Base-by-base conservation (phyloP, 1,140 invertebrate species). In the Drosophila novamexicana region DNA sequence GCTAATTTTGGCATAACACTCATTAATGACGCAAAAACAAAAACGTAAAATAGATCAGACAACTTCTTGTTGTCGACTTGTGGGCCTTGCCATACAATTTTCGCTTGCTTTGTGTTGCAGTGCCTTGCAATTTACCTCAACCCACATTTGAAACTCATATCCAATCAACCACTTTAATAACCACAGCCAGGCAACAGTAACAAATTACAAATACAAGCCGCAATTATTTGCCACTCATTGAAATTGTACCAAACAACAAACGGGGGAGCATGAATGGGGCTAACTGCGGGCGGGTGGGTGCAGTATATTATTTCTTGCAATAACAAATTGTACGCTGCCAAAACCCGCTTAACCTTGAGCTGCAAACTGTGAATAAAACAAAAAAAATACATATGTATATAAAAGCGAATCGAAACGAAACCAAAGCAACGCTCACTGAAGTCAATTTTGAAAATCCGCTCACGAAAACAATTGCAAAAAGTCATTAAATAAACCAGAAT, bases 401-500 rank as follows among this genome's bases (percentile, higher is more conserved):
- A 22, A 62, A 64, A 57, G 12, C 42, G 10, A 64, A 71, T 29
- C 37, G 8, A 62, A 75, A 66, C 34, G 37, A 74, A 77, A 72
- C 58, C 56, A 63, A 80, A 69, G 63, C 69, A 58, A 79, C 74
- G 78, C 79, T 86, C 64, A 85, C 50, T 79, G 71, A 70, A 77
- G 70, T 74, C 79, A 88, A 88, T 86, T 88, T 89, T 89, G 73
- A 89, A 88, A 88, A 88, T 88, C 84, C 84, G 84, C 84, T 88
- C 84, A 88, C 84, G 84, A 89, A 88, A 88, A 88, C 84, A 88
- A 88, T 89, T 88, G 84, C 84, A 82, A 86, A 29, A 84, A 84
- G 80, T 78, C 85, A 88, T 88, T 89, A 88, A 88, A 88, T 84
- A 89, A 89, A 88, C 84, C 83, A 83, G 84, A 89, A 86, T 79